Percentiles rank a stretch among this genome's conserved stretches.
phyloP scores from a whole-genome alignment of 2,797 vertebrate genomes.

The Notolabrus celidotus region DNA sequence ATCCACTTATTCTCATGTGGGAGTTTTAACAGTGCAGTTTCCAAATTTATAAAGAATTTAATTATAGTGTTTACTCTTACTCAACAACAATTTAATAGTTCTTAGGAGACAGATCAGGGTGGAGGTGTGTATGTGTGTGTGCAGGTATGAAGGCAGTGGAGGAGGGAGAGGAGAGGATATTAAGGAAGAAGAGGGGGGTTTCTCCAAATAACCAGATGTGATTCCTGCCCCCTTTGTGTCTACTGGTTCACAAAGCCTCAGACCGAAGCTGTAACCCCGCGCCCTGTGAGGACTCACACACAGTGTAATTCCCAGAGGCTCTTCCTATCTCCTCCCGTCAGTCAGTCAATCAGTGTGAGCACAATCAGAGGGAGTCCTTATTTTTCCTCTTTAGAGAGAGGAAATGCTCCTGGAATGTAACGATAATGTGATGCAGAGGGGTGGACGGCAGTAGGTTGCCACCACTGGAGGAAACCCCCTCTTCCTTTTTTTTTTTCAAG shows the following conservation, averaged over 20 bases:
- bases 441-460: conserved; percentile 51
- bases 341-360: conserved; percentile 71
- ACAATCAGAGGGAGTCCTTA: conserved; percentile 63
- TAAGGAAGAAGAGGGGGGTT: not conserved
- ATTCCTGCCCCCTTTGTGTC: conserved; percentile 72
- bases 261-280: conserved; percentile 59
- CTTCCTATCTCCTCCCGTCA: conserved; percentile 69
- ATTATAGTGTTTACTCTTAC: conserved; percentile 32
- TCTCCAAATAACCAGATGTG: conserved; percentile 74
- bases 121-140: conserved; percentile 30
- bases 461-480: conserved; percentile 52
- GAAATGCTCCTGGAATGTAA: conserved; percentile 62
- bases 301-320: conserved; percentile 59
- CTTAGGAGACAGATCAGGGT: conserved; percentile 36
- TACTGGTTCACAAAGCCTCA: conserved; percentile 73
- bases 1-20: conserved; percentile 34
- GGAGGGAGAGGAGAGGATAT: not conserved
- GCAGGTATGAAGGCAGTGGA: not conserved
- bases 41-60: conserved; percentile 29
- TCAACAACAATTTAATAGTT: conserved; percentile 9
- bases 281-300: conserved; percentile 38
- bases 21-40: conserved; percentile 19
- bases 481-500: conserved; percentile 4
- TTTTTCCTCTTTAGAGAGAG: conserved; percentile 51
- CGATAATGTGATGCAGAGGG: conserved; percentile 67